Evolutionary conservation across 2,888 invertebrate genomes (phyloP).

Genomic region (Scaptomyza tumidula): DNA sequence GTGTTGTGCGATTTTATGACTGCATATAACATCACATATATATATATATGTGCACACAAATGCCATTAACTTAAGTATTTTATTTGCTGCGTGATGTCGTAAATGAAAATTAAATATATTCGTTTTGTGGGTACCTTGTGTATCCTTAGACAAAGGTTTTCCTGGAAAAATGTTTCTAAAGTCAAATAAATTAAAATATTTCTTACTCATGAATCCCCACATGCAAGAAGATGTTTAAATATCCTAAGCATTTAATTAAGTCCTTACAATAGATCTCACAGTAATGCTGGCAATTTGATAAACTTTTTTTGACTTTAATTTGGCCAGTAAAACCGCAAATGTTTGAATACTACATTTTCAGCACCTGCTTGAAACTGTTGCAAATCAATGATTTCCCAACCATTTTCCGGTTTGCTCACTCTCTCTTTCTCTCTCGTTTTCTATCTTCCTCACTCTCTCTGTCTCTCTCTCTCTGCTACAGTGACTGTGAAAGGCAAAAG

Average conservation of each 20-base stretch:
- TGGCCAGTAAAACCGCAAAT: conserved; percentile 2
- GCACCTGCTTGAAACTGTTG: conserved; percentile 8
- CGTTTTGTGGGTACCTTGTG: too few relatives aligned
- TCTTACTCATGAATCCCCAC: too few relatives aligned
- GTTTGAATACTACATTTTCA: neutral
- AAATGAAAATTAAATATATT: neutral
- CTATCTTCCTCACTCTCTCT: too few relatives aligned
- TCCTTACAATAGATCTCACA: too few relatives aligned
- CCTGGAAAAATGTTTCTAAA: too few relatives aligned
- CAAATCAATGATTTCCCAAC: conserved; percentile 32
- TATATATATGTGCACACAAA: conserved; percentile 1
- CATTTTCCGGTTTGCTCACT: conserved; percentile 20
- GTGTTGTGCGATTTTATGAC: conserved; percentile 5
- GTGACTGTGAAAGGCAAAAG: conserved; percentile 23
- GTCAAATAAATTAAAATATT: too few relatives aligned
- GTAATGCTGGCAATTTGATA: too few relatives aligned
- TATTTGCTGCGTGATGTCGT: conserved; percentile 30
- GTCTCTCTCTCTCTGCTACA: neutral
- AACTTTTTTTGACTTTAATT: too few relatives aligned
- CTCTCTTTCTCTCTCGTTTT: too few relatives aligned
- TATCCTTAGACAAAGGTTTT: too few relatives aligned
- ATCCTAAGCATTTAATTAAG: too few relatives aligned
- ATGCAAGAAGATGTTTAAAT: too few relatives aligned
- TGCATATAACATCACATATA: conserved; percentile 1
- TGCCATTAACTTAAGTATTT: conserved; percentile 46